A percentile compares a stretch with the other conserved stretches of the same genome.
These are phyloP conservation scores for Myotis myotis DNA, from an alignment of 2,797 vertebrate species.

Conservation along the genomic window DNA sequence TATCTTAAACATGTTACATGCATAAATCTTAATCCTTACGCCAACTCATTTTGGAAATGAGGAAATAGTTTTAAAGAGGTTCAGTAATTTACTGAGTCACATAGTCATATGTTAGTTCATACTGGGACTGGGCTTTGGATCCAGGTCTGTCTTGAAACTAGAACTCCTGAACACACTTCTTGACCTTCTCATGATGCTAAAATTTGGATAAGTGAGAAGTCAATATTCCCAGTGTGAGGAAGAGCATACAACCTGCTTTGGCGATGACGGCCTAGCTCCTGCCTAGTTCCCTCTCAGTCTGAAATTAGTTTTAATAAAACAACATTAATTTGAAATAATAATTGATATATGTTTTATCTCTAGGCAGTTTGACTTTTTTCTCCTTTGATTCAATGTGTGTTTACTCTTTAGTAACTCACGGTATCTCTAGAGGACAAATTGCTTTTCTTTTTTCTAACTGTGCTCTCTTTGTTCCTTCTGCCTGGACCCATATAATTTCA, in stretches of 20 bases:
- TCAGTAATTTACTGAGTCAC: not conserved
- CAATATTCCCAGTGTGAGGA: not conserved
- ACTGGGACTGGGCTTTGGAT: not conserved
- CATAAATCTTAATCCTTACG: not conserved
- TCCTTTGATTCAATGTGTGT: not conserved
- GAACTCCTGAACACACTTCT: not conserved
- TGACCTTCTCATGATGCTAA: not conserved
- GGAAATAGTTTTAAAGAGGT: not conserved
- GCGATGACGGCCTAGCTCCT: not conserved
- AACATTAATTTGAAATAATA: slow-evolving; percentile 33
- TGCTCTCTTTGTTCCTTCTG: not conserved
- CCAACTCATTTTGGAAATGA: not conserved
- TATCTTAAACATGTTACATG: not conserved
- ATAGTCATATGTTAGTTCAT: not conserved
- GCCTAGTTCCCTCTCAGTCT: not conserved
- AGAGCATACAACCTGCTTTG: not conserved
- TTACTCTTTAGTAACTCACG: slow-evolving; percentile 5
- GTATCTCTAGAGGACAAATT: slow-evolving; percentile 19
- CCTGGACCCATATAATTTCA: not conserved
- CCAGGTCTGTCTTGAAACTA: slow-evolving; percentile 6
- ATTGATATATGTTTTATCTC: slow-evolving; percentile 38
- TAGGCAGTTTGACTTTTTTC: not conserved
- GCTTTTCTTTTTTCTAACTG: not conserved
- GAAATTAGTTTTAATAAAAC: slow-evolving; percentile 33
- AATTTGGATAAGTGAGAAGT: not conserved